A percentile compares a stretch with the other conserved stretches of the same genome.
phyloP scores from a whole-genome alignment of 92 coral and sea anemone genomes.

The Pocillopora grandis region DNA sequence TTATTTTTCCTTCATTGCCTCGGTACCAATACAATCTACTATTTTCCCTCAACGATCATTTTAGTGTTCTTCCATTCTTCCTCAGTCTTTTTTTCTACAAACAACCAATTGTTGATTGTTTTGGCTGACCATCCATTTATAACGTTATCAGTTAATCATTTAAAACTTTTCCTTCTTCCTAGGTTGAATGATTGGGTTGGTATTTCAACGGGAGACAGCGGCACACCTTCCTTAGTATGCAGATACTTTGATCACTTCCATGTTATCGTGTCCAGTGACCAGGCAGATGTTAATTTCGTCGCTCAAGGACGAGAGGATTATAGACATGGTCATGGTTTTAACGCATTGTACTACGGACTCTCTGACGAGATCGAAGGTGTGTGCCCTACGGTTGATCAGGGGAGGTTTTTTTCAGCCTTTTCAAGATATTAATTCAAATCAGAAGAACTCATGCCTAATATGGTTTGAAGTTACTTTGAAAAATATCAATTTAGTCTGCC shows the following conservation, averaged over 20 bases:
- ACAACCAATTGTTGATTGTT: background rate
- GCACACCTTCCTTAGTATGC: conserved; percentile 1
- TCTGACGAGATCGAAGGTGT: background rate
- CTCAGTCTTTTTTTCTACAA: background rate
- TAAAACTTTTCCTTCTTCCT: background rate
- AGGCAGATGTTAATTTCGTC: conserved; percentile 1
- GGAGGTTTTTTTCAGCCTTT: too few species aligned
- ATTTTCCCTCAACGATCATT: background rate
- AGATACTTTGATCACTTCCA: background rate
- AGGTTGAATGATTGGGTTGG: conserved; percentile 13
- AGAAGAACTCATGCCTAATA: too few species aligned
- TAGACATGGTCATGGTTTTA: conserved; percentile 9
- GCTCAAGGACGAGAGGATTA: background rate
- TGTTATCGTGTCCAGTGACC: background rate
- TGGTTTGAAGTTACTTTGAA: too few species aligned
- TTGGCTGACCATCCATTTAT: background rate
- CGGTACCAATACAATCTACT: too few species aligned
- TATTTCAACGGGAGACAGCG: background rate
- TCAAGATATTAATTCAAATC: too few species aligned
- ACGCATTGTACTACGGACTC: conserved; percentile 3
- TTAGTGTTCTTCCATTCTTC: background rate
- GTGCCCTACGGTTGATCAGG: too few species aligned
- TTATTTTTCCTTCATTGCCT: too few species aligned
- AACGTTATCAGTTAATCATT: background rate
- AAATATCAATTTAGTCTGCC: too few species aligned